phyloP scores from a whole-genome alignment of 2,888 invertebrate genomes.

The Dyspetes luteomarginatus region DNA sequence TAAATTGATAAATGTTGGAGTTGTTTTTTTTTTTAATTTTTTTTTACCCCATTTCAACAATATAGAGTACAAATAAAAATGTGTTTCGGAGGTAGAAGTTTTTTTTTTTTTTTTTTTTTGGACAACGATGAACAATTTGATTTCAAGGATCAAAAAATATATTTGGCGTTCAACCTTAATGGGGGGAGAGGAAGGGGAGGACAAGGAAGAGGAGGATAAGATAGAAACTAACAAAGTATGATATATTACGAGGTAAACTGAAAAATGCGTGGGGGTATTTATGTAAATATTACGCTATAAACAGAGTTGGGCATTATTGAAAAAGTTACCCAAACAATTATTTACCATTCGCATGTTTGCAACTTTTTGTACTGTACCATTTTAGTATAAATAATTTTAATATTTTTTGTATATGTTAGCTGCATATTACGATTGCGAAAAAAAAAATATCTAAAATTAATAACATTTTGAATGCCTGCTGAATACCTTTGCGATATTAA shows the following conservation, averaged over 20 bases:
- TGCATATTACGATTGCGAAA: too few species aligned
- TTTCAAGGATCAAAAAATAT: neutral
- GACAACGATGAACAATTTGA: neutral
- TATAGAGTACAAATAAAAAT: neutral
- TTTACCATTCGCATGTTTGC: slow-evolving; percentile 12
- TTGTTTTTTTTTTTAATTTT: slow-evolving; percentile 14
- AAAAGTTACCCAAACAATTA: slow-evolving; percentile 32
- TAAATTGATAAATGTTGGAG: too few species aligned
- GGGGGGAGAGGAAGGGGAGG: neutral
- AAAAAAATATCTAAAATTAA: too few species aligned
- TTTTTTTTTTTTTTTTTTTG: neutral
- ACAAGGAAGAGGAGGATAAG: too few species aligned
- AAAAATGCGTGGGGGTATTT: slow-evolving; percentile 11
- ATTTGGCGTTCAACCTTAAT: slow-evolving; percentile 23
- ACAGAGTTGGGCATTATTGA: slow-evolving; percentile 29
- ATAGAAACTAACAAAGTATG: too few species aligned
- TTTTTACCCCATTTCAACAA: neutral
- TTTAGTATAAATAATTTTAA: too few species aligned
- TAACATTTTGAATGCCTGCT: too few species aligned
- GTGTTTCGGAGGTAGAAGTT: neutral
- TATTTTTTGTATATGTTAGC: too few species aligned
- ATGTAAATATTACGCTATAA: neutral
- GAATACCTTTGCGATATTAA: neutral
- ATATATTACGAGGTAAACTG: slow-evolving; percentile 4
- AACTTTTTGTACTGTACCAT: too few species aligned